Evolutionary conservation across 30 jellyfish, hydroid and myxozoan species (phyloP), one percentile per base, ranked within the genome.

Genomic region (Phacellophora camtschatica): DNA sequence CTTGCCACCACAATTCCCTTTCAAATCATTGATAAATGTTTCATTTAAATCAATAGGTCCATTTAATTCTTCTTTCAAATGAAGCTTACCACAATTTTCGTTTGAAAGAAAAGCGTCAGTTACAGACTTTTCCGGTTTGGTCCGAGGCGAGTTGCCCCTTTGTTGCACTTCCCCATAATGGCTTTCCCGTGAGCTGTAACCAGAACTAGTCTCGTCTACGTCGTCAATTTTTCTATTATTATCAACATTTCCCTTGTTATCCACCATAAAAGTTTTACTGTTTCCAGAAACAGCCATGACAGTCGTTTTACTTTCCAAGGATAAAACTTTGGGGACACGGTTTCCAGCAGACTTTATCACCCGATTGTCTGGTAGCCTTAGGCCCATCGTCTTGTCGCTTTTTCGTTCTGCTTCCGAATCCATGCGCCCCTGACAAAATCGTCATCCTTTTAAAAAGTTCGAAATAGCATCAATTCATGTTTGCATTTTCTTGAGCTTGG

Each of bases 181-280:
- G 43, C 91, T 80, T 69, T 80, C 95, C 31, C 87, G 45, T 0
- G 95, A 84, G 51, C 95, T 84, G 43, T 84, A 84, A 7, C 95
- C 95, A 2, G 95, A 84, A 39, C 95, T 84, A 8, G 95, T 28
- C 36, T 84, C 95, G 36, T 84, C 95, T 5, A 55, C 63, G 48
- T 84, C 95, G 43, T 64, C 83, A 15, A 25, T 18, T 37, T 59
- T 64, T 5, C 63, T 65, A 22, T 16, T 54, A 0, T 49, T 77
- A 49, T 32, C 86, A 33, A 54, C 7, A 19, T 54, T 72, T 23
- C 48, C 72, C n/a, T 33, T 72, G 49, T 51, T 72, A 9, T 55
- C 66, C 12, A 72, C 74, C 66, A 51, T 35, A 20, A 72, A 72
- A 36, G 27, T 72, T 22, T 51, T 72, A 5, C 74, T 67, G 36